These are phyloP conservation scores for mouse (Mus musculus) DNA, from an alignment of 2,113 vertebrate genomes.

Conservation along the genomic window DNA sequence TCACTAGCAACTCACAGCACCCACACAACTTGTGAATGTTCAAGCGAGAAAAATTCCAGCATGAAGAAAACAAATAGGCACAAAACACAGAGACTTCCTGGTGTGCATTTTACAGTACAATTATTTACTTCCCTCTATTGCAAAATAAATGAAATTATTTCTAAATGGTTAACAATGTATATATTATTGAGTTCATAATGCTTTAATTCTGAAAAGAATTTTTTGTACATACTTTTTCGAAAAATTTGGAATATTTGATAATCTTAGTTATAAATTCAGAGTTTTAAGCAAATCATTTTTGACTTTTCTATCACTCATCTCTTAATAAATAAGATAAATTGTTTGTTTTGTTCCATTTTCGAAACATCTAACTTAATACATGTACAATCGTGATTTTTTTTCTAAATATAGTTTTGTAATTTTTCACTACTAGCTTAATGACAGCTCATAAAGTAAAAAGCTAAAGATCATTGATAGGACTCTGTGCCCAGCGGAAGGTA, in stretches of 20 bases:
- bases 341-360: background rate
- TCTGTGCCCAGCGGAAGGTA: background rate
- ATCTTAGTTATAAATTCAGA: background rate
- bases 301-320: background rate
- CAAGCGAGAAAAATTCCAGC: background rate
- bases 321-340: background rate
- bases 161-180: background rate
- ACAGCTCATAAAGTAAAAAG: background rate
- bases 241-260: constrained; percentile 1
- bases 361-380: background rate
- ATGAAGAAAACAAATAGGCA: background rate
- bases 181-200: background rate
- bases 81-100: rapidly evolving
- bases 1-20: background rate
- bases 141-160: background rate
- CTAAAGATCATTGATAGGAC: background rate
- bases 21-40: background rate
- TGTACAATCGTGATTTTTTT: background rate
- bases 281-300: background rate
- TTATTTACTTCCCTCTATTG: background rate
- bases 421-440: background rate
- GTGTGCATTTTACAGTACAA: background rate
- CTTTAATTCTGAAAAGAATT: background rate
- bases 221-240: background rate
- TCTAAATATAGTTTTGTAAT: background rate